phyloP scores from a whole-genome alignment of 2,888 invertebrate species.

The Exocentrus adspersus region DNA sequence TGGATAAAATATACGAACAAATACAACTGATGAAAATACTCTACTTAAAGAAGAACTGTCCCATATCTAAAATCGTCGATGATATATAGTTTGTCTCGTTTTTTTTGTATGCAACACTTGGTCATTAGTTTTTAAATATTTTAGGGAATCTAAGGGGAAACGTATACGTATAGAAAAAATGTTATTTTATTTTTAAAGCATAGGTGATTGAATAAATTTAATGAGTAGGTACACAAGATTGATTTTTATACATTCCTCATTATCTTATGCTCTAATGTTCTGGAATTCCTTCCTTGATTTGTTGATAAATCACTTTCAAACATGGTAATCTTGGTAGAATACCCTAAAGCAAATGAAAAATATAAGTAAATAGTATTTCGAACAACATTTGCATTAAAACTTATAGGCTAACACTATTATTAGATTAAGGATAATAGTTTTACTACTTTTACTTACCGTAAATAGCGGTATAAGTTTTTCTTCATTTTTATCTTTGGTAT shows the following conservation, averaged over 20 bases:
- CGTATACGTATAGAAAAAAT: too few relatives aligned
- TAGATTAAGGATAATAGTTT: background rate
- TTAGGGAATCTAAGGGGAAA: background rate
- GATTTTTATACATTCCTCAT: background rate
- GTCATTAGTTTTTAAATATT: background rate
- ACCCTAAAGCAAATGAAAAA: constrained; percentile 31
- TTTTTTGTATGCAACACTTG: background rate
- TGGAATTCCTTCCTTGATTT: constrained; percentile 9
- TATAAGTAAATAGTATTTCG: background rate
- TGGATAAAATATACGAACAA: constrained; percentile 24
- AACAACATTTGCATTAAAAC: background rate
- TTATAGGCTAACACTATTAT: background rate
- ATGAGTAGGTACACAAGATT: background rate
- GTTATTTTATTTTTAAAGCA: too few relatives aligned
- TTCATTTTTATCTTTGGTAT: constrained; percentile 23
- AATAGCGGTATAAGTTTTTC: constrained; percentile 36
- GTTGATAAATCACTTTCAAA: constrained; percentile 32
- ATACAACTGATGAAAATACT: constrained; percentile 28
- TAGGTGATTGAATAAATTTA: too few relatives aligned
- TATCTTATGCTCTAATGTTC: too few relatives aligned
- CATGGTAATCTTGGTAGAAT: constrained; percentile 32
- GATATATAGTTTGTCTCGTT: constrained; percentile 19
- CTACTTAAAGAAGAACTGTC: constrained; percentile 24
- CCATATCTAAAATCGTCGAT: constrained; percentile 33
- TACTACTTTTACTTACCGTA: constrained; percentile 27